These are phyloP conservation scores for Orycteropus afer DNA, from an alignment of 2,113 vertebrate genomes.

Conservation along the genomic window DNA sequence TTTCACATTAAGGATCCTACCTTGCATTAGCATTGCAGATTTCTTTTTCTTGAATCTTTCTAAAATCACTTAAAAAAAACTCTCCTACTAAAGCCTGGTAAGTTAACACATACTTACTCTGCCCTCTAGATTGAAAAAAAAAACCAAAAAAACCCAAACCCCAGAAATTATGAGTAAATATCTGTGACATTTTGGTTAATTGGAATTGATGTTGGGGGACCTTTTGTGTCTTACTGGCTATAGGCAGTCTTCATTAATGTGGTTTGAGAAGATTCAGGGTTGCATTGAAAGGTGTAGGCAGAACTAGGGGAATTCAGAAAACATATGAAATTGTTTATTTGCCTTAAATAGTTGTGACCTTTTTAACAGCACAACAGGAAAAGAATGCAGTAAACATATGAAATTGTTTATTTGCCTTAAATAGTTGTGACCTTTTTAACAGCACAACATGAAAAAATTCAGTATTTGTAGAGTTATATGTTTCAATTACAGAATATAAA, in stretches of 20 bases:
- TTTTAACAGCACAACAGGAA: slow-evolving; percentile 28
- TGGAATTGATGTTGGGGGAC: slow-evolving; percentile 7
- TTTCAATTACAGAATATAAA: not conserved
- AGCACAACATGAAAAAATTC: slow-evolving; percentile 8
- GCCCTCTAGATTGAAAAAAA: not conserved
- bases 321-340: not conserved
- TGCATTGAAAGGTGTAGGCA: not conserved
- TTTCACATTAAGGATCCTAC: slow-evolving; percentile 6
- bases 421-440: slow-evolving; percentile 13
- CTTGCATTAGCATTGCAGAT: not conserved
- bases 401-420: slow-evolving; percentile 6
- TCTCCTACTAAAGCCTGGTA: not conserved
- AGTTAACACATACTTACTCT: not conserved
- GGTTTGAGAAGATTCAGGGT: slow-evolving; percentile 23
- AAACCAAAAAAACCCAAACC: not conserved
- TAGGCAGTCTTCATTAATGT: not conserved
- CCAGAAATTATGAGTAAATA: slow-evolving; percentile 57
- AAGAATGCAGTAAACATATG: not conserved
- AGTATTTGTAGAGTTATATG: not conserved
- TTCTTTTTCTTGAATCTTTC: not conserved
- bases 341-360: not conserved
- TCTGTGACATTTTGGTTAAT: slow-evolving; percentile 64
- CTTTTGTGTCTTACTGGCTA: not conserved
- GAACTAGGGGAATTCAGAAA: slow-evolving; percentile 46
- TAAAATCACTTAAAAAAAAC: not conserved